Conservation (phyloP, 2,113 vertebrate genomes). For the Prunella fulvescens region DNA sequence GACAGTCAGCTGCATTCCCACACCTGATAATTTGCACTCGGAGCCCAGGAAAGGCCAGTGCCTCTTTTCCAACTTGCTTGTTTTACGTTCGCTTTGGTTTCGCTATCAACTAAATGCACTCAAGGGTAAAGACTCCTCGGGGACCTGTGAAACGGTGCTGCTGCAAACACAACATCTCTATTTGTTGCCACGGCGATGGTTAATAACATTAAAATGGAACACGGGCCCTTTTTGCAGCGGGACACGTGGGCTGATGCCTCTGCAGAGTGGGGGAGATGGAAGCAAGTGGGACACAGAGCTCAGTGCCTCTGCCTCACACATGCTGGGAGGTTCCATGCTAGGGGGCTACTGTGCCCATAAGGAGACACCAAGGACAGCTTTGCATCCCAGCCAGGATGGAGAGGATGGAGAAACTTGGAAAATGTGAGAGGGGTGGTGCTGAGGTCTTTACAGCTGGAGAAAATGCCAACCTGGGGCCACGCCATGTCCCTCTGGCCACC, state of each 20-base stretch:
- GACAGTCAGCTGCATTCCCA: not conserved
- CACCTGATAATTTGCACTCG: not conserved
- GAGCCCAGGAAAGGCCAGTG: not conserved
- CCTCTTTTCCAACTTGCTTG: constrained; percentile 16
- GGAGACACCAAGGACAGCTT: not conserved
- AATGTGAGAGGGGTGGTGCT: not conserved
- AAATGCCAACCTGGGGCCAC: not conserved
- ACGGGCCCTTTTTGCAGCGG: not conserved
- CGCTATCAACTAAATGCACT: constrained; percentile 45
- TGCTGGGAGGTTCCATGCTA: accelerated
- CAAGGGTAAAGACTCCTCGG: constrained; percentile 48
- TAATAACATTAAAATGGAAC: not conserved
- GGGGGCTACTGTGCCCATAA: not conserved
- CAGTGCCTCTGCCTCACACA: accelerated
- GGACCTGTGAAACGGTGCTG: not conserved
- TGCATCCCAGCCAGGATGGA: not conserved
- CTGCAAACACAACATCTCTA: not conserved
- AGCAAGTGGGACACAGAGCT: not conserved
- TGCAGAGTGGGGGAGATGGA: not conserved
- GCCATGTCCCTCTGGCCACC: constrained; percentile 5
- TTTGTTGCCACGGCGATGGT: constrained; percentile 51
- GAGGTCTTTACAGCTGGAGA: not conserved
- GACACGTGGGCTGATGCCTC: not conserved
- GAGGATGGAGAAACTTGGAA: not conserved
- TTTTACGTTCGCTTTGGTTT: constrained; percentile 20